These are phyloP conservation scores for Peucedramus taeniatus DNA, from an alignment of 2,113 vertebrate species.

Conservation along the genomic window DNA sequence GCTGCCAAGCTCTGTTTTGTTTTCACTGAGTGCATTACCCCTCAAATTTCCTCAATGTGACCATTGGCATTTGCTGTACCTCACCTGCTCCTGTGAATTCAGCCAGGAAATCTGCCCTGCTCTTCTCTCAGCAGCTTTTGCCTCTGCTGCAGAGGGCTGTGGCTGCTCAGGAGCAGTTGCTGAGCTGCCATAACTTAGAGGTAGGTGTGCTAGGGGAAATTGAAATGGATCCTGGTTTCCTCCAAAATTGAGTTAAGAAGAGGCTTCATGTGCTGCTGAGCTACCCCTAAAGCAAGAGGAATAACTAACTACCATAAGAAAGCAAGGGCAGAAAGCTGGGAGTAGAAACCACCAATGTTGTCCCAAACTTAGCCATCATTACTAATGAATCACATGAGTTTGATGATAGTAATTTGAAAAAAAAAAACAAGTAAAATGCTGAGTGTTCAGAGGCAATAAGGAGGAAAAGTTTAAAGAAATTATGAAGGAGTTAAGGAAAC, in stretches of 20 bases:
- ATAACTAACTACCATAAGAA: not conserved
- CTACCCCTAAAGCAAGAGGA: not conserved
- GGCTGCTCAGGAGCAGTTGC: not conserved
- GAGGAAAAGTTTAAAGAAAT: not conserved
- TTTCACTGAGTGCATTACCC: not conserved
- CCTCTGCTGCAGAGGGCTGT: not conserved
- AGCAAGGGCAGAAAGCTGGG: not conserved
- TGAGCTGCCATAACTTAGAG: conserved; percentile 14
- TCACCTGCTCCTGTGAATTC: not conserved
- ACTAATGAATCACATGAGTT: not conserved
- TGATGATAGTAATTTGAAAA: not conserved
- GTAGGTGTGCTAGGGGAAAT: not conserved
- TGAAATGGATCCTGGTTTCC: not conserved
- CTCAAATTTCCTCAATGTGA: not conserved
- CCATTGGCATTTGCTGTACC: not conserved
- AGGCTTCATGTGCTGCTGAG: not conserved
- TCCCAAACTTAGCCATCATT: not conserved
- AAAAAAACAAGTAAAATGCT: not conserved
- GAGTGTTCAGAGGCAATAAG: not conserved
- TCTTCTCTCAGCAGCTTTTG: not conserved
- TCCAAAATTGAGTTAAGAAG: not conserved
- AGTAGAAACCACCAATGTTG: not conserved
- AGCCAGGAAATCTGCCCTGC: not conserved
- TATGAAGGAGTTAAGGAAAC: not conserved
- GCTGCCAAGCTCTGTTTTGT: not conserved